These are phyloP conservation scores for Denticeps clupeoides DNA, from an alignment of 2,797 vertebrate genomes.

Conservation along the genomic window DNA sequence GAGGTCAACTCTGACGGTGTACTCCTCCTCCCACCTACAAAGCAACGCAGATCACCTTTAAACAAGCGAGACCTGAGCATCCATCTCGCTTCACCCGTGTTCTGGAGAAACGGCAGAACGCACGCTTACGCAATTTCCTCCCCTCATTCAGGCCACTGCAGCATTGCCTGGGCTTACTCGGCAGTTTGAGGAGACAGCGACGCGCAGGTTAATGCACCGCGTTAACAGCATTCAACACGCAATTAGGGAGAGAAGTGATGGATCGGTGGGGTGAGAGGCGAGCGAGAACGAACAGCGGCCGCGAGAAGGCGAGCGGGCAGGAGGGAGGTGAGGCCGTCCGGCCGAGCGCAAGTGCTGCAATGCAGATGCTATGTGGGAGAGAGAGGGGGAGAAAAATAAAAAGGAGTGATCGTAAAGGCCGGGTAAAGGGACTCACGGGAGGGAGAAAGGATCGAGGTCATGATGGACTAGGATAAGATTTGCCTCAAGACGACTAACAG, in stretches of 20 bases:
- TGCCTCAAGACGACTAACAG: too few species aligned
- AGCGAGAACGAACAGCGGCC: not conserved
- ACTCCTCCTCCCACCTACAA: slow-evolving; percentile 92
- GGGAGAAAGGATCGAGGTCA: not conserved
- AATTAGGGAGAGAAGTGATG: slow-evolving; percentile 11
- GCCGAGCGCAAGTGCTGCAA: slow-evolving; percentile 52
- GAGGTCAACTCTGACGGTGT: slow-evolving; percentile 79
- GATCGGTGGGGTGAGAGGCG: not conserved
- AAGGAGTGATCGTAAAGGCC: not conserved
- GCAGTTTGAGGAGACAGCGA: slow-evolving; percentile 9
- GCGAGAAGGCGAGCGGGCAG: not conserved
- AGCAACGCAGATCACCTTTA: slow-evolving; percentile 12
- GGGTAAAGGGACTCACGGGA: not conserved
- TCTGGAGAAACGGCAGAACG: not conserved
- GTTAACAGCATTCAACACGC: slow-evolving; percentile 18
- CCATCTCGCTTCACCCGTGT: too few species aligned
- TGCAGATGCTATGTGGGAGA: slow-evolving; percentile 55
- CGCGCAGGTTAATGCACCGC: slow-evolving; percentile 9
- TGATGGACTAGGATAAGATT: too few species aligned
- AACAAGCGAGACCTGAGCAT: too few species aligned
- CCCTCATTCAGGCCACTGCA: slow-evolving; percentile 27
- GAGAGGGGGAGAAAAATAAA: slow-evolving; percentile 20
- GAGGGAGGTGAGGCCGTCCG: not conserved
- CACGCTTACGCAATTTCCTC: slow-evolving; percentile 21
- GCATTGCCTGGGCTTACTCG: slow-evolving; percentile 18